phyloP scores from a whole-genome alignment of 2,888 invertebrate genomes.

The Oscheius sp. region DNA sequence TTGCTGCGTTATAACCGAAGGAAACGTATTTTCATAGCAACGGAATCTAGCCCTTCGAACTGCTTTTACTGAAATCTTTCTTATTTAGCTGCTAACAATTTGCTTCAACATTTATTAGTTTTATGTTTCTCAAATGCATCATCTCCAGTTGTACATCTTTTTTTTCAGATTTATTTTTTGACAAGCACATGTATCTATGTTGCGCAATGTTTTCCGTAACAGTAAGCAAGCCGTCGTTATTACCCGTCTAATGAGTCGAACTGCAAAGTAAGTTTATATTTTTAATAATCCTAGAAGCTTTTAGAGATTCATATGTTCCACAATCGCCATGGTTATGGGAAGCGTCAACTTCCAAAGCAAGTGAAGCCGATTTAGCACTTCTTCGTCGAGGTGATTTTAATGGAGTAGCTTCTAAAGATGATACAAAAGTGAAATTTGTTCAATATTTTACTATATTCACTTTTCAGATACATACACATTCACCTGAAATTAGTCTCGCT shows the following conservation, averaged over 20 bases:
- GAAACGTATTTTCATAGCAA: too few species aligned
- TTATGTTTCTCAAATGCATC: too few species aligned
- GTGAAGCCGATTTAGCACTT: constrained; percentile 4
- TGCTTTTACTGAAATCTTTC: too few species aligned
- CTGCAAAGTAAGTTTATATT: not conserved
- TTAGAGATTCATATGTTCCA: not conserved
- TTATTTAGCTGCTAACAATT: too few species aligned
- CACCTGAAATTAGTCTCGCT: constrained; percentile 47
- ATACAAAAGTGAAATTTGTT: not conserved
- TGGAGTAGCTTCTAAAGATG: not conserved
- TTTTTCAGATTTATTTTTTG: too few species aligned
- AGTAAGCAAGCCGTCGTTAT: not conserved
- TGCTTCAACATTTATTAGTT: too few species aligned
- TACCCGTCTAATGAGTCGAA: not conserved
- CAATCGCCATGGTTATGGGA: not conserved
- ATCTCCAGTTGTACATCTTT: too few species aligned
- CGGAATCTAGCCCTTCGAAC: too few species aligned
- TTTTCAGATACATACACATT: not conserved
- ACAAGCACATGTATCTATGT: not conserved
- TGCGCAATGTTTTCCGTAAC: constrained; percentile 6
- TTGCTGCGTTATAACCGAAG: too few species aligned
- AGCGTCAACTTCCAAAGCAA: not conserved
- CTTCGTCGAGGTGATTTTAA: constrained; percentile 2
- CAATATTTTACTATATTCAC: not conserved
- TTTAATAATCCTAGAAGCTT: not conserved